Evolutionary conservation across 2,888 invertebrate species (phyloP).

Genomic region (Bombylius discolor): DNA sequence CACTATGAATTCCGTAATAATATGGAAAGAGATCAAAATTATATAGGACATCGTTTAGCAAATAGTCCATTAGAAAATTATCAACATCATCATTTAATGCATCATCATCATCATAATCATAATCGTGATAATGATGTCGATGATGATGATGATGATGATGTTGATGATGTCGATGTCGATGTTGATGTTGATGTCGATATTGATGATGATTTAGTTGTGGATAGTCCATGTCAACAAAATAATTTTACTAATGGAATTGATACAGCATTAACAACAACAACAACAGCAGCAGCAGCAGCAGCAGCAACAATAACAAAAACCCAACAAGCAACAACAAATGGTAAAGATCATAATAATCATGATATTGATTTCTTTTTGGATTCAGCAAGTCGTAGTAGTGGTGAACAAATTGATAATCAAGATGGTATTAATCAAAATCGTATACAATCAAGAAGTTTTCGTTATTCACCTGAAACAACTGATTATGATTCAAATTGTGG

Average conservation of each 20-base stretch:
- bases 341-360: slow-evolving; percentile 15
- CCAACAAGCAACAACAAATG: background rate
- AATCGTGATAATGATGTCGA: slow-evolving; percentile 24
- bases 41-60: slow-evolving; percentile 14
- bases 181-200: slow-evolving; percentile 23
- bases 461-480: slow-evolving; percentile 82
- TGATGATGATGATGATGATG: slow-evolving; percentile 21
- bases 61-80: slow-evolving; percentile 11
- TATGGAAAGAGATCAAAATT: slow-evolving; percentile 12
- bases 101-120: slow-evolving; percentile 25
- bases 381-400: slow-evolving; percentile 35
- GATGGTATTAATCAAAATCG: slow-evolving; percentile 34
- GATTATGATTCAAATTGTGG: slow-evolving; percentile 78
- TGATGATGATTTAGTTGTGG: slow-evolving; percentile 21
- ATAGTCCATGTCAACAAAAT: slow-evolving; percentile 20
- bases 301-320: background rate
- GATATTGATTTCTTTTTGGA: slow-evolving; percentile 37
- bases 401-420: slow-evolving; percentile 32
- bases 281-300: slow-evolving; percentile 6
- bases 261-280: slow-evolving; percentile 5
- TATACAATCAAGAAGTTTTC: slow-evolving; percentile 63
- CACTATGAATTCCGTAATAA: slow-evolving; percentile 15
- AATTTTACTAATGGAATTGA: slow-evolving; percentile 8
- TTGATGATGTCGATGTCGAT: slow-evolving; percentile 10
- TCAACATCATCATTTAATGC: too few species aligned